phyloP scores from a whole-genome alignment of 2,797 vertebrate genomes.

The Lycodopsis pacificus region DNA sequence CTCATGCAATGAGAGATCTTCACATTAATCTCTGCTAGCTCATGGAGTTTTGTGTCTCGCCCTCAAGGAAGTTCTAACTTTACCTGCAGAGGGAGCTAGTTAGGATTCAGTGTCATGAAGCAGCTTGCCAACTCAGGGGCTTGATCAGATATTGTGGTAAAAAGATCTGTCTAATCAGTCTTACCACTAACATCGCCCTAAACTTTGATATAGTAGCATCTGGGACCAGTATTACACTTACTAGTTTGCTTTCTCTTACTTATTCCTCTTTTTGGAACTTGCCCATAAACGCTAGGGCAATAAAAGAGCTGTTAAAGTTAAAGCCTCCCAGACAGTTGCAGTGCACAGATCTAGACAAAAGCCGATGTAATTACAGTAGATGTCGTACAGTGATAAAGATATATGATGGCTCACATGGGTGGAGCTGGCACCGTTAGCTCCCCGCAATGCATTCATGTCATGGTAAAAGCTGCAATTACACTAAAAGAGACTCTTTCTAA shows the following conservation, averaged over 20 bases:
- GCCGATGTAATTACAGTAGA: constrained; percentile 77
- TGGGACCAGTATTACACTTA: background rate
- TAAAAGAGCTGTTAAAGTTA: constrained; percentile 58
- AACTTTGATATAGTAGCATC: background rate
- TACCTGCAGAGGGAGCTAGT: background rate
- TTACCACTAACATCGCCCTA: background rate
- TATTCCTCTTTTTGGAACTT: constrained; percentile 42
- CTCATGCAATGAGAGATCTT: constrained; percentile 2
- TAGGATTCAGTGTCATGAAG: background rate
- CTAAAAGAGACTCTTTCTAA: constrained; percentile 83
- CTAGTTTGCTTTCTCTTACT: background rate
- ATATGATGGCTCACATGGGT: constrained; percentile 73
- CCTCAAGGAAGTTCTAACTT: background rate
- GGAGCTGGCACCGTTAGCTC: constrained; percentile 67
- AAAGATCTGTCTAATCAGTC: background rate
- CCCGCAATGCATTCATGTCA: constrained; percentile 93
- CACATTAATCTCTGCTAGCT: background rate
- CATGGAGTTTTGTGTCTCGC: background rate
- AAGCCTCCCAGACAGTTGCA: constrained; percentile 63
- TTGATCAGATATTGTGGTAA: background rate
- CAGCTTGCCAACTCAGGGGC: background rate
- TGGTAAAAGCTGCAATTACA: constrained; percentile 94
- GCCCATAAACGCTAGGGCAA: constrained; percentile 47
- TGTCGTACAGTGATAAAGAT: constrained; percentile 79
- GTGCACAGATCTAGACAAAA: constrained; percentile 73